Percentiles rank a stretch among this genome's conserved stretches.
Evolutionary conservation across 2,888 invertebrate species (phyloP).

Genomic region (Harpalus rubripes): DNA sequence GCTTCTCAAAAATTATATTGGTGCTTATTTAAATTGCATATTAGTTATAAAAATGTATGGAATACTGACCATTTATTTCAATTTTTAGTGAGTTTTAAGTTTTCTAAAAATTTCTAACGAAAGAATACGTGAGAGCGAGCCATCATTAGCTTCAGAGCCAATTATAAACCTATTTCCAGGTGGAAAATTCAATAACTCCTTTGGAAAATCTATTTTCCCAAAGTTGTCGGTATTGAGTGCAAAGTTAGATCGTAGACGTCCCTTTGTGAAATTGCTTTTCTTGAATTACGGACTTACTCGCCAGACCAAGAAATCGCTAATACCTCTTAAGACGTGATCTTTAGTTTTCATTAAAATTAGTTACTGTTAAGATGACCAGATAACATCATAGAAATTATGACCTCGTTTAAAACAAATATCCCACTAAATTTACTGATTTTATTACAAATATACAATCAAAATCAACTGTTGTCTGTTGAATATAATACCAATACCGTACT

Average conservation of each 20-base stretch:
- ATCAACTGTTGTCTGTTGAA: too few species aligned
- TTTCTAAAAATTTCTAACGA: too few species aligned
- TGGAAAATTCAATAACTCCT: conserved; percentile 47
- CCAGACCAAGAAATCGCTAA: conserved; percentile 30
- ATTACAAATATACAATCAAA: too few species aligned
- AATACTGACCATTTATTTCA: too few species aligned
- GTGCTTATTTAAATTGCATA: too few species aligned
- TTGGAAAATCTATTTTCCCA: conserved; percentile 49
- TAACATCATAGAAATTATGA: too few species aligned
- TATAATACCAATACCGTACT: too few species aligned
- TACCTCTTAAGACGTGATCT: not conserved
- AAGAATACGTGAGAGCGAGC: conserved; percentile 25
- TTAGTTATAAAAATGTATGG: too few species aligned
- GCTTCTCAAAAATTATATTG: too few species aligned
- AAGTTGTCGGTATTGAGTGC: conserved; percentile 50
- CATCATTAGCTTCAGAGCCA: conserved; percentile 25
- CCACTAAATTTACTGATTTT: too few species aligned
- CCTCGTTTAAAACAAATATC: too few species aligned
- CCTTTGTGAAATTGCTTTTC: conserved; percentile 40
- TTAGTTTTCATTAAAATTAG: not conserved
- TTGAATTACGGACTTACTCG: conserved; percentile 2
- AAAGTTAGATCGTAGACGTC: conserved; percentile 28
- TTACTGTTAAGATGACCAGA: not conserved
- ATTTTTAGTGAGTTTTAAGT: not conserved
- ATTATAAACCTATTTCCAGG: conserved; percentile 49